These are phyloP conservation scores for Channa striata DNA, from an alignment of 2,797 vertebrate genomes.

Conservation along the genomic window DNA sequence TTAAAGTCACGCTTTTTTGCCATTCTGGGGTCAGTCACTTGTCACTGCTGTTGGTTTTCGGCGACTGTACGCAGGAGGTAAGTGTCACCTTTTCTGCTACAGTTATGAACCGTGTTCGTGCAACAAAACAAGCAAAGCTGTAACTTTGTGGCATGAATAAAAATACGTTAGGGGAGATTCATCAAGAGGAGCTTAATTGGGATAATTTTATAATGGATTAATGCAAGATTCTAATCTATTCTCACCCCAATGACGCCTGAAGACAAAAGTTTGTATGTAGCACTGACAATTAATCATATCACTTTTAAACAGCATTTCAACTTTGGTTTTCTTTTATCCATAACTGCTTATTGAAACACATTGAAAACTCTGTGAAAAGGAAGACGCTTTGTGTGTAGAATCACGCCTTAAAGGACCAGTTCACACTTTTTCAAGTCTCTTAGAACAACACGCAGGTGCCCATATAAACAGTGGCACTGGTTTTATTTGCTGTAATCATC, in stretches of 20 bases:
- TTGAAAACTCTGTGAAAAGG: too few species aligned
- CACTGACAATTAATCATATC: background rate
- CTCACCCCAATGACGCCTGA: background rate
- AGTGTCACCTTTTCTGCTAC: constrained; percentile 53
- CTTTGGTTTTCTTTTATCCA: too few species aligned
- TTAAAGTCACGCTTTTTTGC: constrained; percentile 69
- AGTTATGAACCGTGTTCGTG: constrained; percentile 10
- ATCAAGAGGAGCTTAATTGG: constrained; percentile 1
- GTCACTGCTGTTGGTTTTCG: constrained; percentile 50
- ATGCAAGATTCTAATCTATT: background rate
- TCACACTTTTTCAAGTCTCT: too few species aligned
- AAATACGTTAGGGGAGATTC: too few species aligned
- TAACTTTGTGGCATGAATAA: constrained; percentile 19
- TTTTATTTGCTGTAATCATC: too few species aligned
- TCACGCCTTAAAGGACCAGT: too few species aligned
- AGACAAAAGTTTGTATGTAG: background rate
- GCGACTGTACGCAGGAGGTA: constrained; percentile 67
- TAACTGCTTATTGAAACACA: too few species aligned
- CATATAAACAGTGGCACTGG: too few species aligned
- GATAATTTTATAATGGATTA: constrained; percentile 5
- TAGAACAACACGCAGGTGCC: too few species aligned
- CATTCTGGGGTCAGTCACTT: constrained; percentile 57
- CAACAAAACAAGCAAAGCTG: constrained; percentile 22
- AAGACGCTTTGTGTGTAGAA: too few species aligned
- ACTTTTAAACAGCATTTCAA: too few species aligned